phyloP scores from a whole-genome alignment of 2,113 vertebrate species.

The Elephas maximus region DNA sequence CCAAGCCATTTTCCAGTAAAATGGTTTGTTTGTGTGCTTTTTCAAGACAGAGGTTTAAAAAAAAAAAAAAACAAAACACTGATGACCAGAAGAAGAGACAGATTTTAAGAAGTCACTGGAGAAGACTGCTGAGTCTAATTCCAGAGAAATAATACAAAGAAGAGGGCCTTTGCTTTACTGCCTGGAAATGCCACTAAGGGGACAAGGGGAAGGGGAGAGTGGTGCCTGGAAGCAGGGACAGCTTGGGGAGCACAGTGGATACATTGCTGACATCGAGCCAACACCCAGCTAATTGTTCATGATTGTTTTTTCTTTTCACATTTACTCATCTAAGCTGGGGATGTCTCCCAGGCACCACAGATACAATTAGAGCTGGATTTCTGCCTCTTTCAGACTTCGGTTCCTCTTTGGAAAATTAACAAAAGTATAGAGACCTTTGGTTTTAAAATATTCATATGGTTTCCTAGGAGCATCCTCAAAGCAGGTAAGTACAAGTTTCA shows the following conservation, averaged over 20 bases:
- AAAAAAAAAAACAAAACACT: background rate
- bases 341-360: conserved; percentile 59
- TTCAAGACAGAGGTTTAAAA: background rate
- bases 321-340: conserved; percentile 59
- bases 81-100: conserved; percentile 53
- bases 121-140: conserved; percentile 59
- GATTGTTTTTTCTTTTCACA: conserved; percentile 64
- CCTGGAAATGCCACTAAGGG: conserved; percentile 53
- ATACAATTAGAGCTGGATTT: conserved; percentile 64
- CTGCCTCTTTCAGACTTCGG: conserved; percentile 14
- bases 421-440: background rate
- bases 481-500: background rate
- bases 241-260: background rate
- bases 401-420: conserved; percentile 60
- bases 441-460: conserved; percentile 33
- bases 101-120: conserved; percentile 60
- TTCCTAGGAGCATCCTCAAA: conserved; percentile 59
- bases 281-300: conserved; percentile 57
- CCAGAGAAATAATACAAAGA: conserved; percentile 49
- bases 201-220: background rate
- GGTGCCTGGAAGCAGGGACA: background rate
- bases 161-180: conserved; percentile 10
- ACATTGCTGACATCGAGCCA: conserved; percentile 45
- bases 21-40: background rate
- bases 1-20: conserved; percentile 76